phyloP scores from a whole-genome alignment of 1,140 invertebrate species.

The Drosophila athabasca region DNA sequence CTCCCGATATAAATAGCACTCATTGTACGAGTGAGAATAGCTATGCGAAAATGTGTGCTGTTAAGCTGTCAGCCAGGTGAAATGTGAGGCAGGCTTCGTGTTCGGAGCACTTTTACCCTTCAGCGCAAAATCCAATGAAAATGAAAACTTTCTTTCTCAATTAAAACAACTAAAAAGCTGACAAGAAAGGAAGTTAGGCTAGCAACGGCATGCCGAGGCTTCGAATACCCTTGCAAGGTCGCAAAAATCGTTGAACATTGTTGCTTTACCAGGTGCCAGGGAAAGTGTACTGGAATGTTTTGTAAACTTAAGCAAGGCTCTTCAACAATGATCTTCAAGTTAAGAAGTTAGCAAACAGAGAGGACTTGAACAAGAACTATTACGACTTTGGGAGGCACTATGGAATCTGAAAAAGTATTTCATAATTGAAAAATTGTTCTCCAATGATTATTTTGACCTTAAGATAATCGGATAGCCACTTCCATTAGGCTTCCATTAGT shows the following conservation, averaged over 20 bases:
- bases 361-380: too few relatives aligned
- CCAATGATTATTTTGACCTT: too few relatives aligned
- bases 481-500: too few relatives aligned
- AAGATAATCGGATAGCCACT: too few relatives aligned
- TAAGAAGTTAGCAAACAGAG: too few relatives aligned
- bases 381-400: too few relatives aligned
- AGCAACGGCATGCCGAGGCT: slow-evolving; percentile 28
- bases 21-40: slow-evolving; percentile 37
- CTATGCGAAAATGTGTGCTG: slow-evolving; percentile 5
- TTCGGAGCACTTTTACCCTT: too few relatives aligned
- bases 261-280: not conserved
- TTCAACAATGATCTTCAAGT: too few relatives aligned
- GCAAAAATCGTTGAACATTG: not conserved
- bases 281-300: too few relatives aligned
- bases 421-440: too few relatives aligned
- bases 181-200: slow-evolving; percentile 2
- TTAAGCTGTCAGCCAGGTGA: slow-evolving; percentile 48
- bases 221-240: slow-evolving; percentile 25
- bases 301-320: too few relatives aligned
- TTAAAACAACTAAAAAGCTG: slow-evolving; percentile 25
- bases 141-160: slow-evolving; percentile 24
- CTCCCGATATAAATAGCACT: slow-evolving; percentile 37
- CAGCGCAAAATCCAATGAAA: slow-evolving; percentile 7
- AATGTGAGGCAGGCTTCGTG: slow-evolving; percentile 5
- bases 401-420: too few relatives aligned